Evolutionary conservation across 2,113 vertebrate species (phyloP).

Genomic region (Ophthalmolycus amberensis): DNA sequence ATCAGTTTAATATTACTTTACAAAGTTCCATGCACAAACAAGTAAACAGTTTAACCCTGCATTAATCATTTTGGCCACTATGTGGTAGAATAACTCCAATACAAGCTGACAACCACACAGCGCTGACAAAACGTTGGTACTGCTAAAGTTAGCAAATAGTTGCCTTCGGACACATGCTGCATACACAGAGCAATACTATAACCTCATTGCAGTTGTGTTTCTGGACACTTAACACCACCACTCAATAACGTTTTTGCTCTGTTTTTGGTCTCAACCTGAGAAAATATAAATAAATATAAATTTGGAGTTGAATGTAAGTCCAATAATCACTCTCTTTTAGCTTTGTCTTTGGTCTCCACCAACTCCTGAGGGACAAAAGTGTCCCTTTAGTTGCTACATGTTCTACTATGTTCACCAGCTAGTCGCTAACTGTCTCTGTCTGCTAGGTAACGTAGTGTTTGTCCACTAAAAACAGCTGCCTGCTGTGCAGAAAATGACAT

Average conservation of each 20-base stretch:
- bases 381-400: constrained; percentile 8
- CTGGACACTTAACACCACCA: not conserved
- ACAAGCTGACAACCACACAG: not conserved
- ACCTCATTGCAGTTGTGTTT: not conserved
- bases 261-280: constrained; percentile 1
- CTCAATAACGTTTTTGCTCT: not conserved
- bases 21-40: not conserved
- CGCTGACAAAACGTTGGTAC: not conserved
- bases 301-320: not conserved
- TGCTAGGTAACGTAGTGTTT: not conserved
- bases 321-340: not conserved
- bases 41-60: not conserved
- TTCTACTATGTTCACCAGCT: not conserved
- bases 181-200: not conserved
- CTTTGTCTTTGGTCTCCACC: not conserved
- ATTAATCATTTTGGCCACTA: not conserved
- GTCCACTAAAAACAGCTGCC: not conserved
- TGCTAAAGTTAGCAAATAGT: not conserved
- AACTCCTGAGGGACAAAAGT: not conserved
- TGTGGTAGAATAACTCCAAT: not conserved
- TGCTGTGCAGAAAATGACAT: not conserved
- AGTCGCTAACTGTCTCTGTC: not conserved
- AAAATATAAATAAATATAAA: not conserved
- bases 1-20: not conserved
- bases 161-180: not conserved